phyloP scores from a whole-genome alignment of 2,797 vertebrate species.

The Spinibarbus caldwelli region DNA sequence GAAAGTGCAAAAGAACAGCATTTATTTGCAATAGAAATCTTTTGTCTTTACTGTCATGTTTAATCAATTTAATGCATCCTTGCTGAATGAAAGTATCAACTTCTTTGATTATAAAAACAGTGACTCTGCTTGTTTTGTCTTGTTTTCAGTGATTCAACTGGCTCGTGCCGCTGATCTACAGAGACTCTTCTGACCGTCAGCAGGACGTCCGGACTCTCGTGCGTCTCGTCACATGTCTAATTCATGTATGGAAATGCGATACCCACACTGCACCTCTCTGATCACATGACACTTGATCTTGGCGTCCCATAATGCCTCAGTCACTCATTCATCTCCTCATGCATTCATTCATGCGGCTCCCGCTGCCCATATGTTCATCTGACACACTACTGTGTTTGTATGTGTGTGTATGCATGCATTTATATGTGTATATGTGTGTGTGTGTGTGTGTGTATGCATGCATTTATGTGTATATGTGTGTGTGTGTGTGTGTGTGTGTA shows the following conservation, averaged over 20 bases:
- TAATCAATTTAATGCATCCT: neutral
- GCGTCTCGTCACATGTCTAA: slow-evolving; percentile 56
- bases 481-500: neutral
- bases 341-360: slow-evolving; percentile 33
- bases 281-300: slow-evolving; percentile 30
- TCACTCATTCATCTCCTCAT: slow-evolving; percentile 55
- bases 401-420: neutral
- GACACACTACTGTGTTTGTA: neutral
- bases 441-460: too few species aligned
- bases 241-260: slow-evolving; percentile 72
- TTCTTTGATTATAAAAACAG: neutral
- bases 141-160: neutral
- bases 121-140: neutral
- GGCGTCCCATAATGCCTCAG: slow-evolving; percentile 55
- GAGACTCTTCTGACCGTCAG: neutral
- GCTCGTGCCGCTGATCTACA: neutral
- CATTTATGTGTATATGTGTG: too few species aligned
- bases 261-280: slow-evolving; percentile 38
- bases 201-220: neutral
- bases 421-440: neutral
- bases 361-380: slow-evolving; percentile 35
- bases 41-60: too few species aligned
- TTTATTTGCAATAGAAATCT: too few species aligned
- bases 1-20: too few species aligned
- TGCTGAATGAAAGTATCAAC: neutral